Percentiles rank a stretch among this genome's conserved stretches.
Evolutionary conservation across 2,888 invertebrate species (phyloP).

Genomic region (Gryllus longicercus): DNA sequence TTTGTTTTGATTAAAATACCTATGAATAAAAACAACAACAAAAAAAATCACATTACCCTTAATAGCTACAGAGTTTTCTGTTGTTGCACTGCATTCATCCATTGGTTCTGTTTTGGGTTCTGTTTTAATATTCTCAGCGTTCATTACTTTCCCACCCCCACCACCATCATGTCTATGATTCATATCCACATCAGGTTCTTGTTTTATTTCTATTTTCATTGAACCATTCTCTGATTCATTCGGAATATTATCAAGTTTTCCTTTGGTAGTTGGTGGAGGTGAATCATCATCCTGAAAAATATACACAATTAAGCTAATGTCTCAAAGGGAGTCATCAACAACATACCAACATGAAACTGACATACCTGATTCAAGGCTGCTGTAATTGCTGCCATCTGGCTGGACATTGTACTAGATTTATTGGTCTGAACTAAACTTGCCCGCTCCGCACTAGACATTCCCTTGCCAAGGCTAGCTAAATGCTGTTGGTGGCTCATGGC

Average conservation of each 20-base stretch:
- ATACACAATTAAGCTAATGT: too few relatives aligned
- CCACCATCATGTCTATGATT: conserved; percentile 50
- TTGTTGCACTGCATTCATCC: conserved; percentile 45
- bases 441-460: conserved; percentile 55
- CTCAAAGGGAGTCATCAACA: neutral
- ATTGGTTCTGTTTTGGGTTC: conserved; percentile 62
- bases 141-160: conserved; percentile 56
- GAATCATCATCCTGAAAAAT: conserved; percentile 55
- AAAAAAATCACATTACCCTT: conserved; percentile 43
- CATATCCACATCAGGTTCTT: conserved; percentile 54
- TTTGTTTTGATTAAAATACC: too few relatives aligned
- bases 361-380: conserved; percentile 59
- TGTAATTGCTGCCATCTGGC: conserved; percentile 69
- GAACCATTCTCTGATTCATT: conserved; percentile 34
- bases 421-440: conserved; percentile 50
- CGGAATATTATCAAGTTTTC: conserved; percentile 63
- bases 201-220: conserved; percentile 56
- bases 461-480: conserved; percentile 50
- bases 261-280: conserved; percentile 49
- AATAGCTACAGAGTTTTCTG: conserved; percentile 43
- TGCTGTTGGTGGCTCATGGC: conserved; percentile 47
- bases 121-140: conserved; percentile 48
- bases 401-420: conserved; percentile 58
- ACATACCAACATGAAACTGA: neutral
- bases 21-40: neutral